phyloP scores from a whole-genome alignment of 2,113 vertebrate genomes.

The Plecturocebus donacophilus region DNA sequence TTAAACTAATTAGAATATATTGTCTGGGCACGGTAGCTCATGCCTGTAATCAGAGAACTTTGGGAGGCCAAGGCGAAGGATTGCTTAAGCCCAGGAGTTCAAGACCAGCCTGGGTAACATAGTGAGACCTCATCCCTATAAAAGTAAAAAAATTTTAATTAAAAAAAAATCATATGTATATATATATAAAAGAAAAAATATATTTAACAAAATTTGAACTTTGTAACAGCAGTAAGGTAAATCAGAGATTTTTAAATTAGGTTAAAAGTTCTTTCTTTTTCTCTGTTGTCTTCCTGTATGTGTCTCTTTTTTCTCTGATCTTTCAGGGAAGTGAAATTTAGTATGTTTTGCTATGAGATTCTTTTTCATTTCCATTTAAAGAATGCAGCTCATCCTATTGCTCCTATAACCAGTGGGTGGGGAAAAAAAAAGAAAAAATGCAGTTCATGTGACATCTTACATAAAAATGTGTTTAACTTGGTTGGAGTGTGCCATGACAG shows the following conservation, averaged over 20 bases:
- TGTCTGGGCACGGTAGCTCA: not conserved
- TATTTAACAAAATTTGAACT: not conserved
- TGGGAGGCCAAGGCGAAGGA: too few relatives aligned
- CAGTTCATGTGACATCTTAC: not conserved
- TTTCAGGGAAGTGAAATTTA: not conserved
- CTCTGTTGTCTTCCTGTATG: not conserved
- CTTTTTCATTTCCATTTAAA: constrained; percentile 20
- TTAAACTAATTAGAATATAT: not conserved
- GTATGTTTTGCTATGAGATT: not conserved
- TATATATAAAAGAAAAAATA: not conserved
- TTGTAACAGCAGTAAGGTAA: not conserved
- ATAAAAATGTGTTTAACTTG: too few relatives aligned
- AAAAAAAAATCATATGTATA: too few relatives aligned
- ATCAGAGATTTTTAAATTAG: not conserved
- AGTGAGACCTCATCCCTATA: too few relatives aligned
- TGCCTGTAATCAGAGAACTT: too few relatives aligned
- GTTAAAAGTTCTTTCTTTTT: constrained; percentile 18
- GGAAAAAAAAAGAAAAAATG: not conserved
- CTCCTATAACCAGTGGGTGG: not conserved
- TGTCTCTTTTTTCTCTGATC: not conserved
- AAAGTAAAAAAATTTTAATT: too few relatives aligned
- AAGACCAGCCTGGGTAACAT: too few relatives aligned
- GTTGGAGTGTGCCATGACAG: not conserved
- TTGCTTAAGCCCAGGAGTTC: too few relatives aligned
- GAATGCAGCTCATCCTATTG: not conserved